phyloP scores from a whole-genome alignment of 2,113 vertebrate genomes.

The Riparia riparia region DNA sequence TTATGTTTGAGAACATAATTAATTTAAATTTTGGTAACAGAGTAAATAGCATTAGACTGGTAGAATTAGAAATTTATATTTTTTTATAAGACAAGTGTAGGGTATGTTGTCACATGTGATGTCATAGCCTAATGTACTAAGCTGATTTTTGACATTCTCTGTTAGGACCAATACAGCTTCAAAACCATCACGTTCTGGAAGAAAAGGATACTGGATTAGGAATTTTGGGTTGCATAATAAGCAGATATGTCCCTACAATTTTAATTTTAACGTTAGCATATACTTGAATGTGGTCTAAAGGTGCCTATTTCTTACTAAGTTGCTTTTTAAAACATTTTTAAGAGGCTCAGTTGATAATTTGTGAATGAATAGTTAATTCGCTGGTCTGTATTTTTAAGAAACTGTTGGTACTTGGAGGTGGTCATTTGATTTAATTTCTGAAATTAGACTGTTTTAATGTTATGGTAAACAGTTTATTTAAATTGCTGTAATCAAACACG shows the following conservation, averaged over 20 bases:
- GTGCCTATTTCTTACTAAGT: background rate
- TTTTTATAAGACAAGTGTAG: conserved; percentile 43
- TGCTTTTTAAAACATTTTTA: background rate
- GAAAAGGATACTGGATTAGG: background rate
- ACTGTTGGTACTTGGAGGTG: background rate
- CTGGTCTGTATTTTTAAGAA: background rate
- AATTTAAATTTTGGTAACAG: conserved; percentile 89
- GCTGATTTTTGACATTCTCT: conserved; percentile 48
- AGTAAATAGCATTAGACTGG: conserved; percentile 85
- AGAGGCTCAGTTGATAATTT: background rate
- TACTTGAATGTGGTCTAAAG: background rate
- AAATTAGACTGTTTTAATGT: conserved; percentile 31
- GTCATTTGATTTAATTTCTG: conserved; percentile 48
- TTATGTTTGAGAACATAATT: conserved; percentile 90
- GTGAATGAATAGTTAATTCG: background rate
- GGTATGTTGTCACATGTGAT: conserved; percentile 44
- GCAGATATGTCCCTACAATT: background rate
- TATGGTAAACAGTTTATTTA: conserved; percentile 38
- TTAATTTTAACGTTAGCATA: background rate
- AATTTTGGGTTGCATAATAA: background rate
- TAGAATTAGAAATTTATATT: conserved; percentile 72
- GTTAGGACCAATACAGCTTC: conserved; percentile 37
- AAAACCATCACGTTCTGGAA: background rate
- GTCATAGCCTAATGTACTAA: conserved; percentile 55
- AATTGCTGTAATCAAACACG: conserved; percentile 54